Evolutionary conservation across 2,113 vertebrate genomes (phyloP), one percentile per base, ranked within the genome.

Genomic region (Arenaria interpres): DNA sequence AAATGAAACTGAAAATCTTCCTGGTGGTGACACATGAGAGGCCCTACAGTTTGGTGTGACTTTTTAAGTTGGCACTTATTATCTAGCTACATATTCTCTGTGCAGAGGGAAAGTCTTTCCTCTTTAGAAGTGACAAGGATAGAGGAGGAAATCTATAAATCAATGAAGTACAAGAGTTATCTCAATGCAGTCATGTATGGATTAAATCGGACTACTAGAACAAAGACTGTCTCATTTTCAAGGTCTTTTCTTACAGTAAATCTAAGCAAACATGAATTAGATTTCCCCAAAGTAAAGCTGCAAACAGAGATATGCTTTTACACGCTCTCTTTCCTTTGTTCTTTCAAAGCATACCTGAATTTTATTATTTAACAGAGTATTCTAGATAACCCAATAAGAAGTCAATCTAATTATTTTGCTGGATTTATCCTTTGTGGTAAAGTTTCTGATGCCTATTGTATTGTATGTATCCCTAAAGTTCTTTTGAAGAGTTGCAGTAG

Each of bases 221-320:
- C 43, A 93, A 95, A 93, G 45, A 66, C 6, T 59, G 32, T 66
- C 64, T 93, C 71, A 95, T 93, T 96, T 91, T 92, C 59, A 93
- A 95, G 84, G 77, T 64, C 35, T 85, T 96, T 93, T 63, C 28
- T 92, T 77, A 79, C 3, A 91, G 35, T 78, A 93, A 94, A 94
- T 92, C 64, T 96, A 92, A 93, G 79, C 30, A 97, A 97, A 94
- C 27, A 54, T 77, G 41, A 91, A 69, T 77, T 85, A 91, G 60
- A 96, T 96, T 95, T 96, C 66, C 84, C 85, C 37, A 27, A 54
- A 43, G 57, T 84, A 46, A 92, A 63, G 41, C 46, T 90, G 46
- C 41, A 96, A 87, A 59, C 30, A 77, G 68, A 95, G 60, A 97
- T 43, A 78, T 16, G 53, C 9, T 87, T 96, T 96, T 88, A 25